These are phyloP conservation scores for Corydoras sp. DNA, from an alignment of 2,113 vertebrate genomes.

Conservation along the genomic window DNA sequence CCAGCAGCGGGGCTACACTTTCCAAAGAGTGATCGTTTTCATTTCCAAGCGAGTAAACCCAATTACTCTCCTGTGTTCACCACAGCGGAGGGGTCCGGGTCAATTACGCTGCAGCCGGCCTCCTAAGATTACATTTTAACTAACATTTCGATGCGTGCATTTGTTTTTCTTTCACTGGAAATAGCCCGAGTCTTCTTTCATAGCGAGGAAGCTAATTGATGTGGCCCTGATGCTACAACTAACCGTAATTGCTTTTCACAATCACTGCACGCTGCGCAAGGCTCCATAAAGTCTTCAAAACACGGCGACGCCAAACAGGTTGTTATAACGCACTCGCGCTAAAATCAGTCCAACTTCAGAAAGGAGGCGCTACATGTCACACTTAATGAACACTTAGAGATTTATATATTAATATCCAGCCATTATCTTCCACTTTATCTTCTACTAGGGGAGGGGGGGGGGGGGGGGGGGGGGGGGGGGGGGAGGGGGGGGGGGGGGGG, in stretches of 20 bases:
- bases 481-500: no score
- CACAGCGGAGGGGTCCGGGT: constrained; percentile 21
- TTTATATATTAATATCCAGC: no score
- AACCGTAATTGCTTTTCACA: constrained; percentile 51
- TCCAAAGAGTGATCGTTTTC: constrained; percentile 33
- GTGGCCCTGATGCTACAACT: constrained; percentile 33
- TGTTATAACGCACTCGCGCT: no score
- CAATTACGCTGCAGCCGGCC: constrained; percentile 37
- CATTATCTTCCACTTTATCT: no score
- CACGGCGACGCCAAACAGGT: no score
- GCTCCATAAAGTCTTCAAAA: no score
- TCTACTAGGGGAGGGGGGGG: no score
- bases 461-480: no score
- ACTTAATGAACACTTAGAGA: no score
- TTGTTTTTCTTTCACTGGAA: constrained; percentile 33
- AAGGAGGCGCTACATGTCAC: no score
- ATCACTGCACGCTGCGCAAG: constrained; percentile 11
- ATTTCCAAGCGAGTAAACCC: constrained; percentile 34
- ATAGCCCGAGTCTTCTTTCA: constrained; percentile 38
- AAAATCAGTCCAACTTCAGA: no score
- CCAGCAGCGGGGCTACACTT: constrained; percentile 1
- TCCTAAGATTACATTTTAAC: constrained; percentile 37
- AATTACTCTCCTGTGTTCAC: constrained; percentile 23
- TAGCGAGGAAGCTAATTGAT: constrained; percentile 43
- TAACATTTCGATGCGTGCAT: constrained; percentile 25